Base-by-base conservation (phyloP, 2,797 vertebrate species). In the Holocentrus rufus region DNA sequence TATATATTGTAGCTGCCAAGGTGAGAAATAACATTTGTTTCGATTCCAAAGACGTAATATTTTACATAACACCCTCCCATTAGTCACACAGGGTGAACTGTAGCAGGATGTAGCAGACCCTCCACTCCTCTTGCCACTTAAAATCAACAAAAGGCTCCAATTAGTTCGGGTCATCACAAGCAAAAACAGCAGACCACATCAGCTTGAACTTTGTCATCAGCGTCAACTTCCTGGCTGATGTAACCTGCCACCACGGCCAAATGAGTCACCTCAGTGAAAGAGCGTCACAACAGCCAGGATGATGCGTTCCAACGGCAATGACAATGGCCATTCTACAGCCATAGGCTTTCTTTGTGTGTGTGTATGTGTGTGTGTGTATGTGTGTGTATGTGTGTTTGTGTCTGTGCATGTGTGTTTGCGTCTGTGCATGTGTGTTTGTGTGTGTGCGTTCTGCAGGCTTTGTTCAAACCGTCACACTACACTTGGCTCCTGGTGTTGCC, bases 401-500 rank as follows among this genome's bases (percentile, higher is more conserved):
- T 70, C 64, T 68, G 30, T 63, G 71, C 74, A 58, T 65, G 47
- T 34, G 31, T 50, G 47, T 23, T 49, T 56, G 63, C 59, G 47
- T 47, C 62, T 66, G 81, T 62, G 57, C n/a, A n/a, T n/a, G n/a
- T 72, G 86, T 69, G 85, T 90, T 84, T 78, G 63, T 87, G 92
- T 73, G 77, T 89, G 87, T 62, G 68, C 23, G 49, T 93, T 89
- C 93, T 93, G 93, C 91, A 92, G 92, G 93, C 94, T 90, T 94
- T 94, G 95, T 94, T 93, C 92, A 93, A 84, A 92, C 92, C 93
- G 95, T 95, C 95, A 96, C 95, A 93, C 91, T 94, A 95, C 96
- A 95, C 97, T 96, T 95, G 93, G 95, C 95, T 96, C 95, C 95
- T 95, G 95, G 94, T 96, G 96, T 96, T 95, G 94, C 94, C 94